Base-by-base conservation (phyloP, 92 coral and sea anemone species). In the Ricordea florida region DNA sequence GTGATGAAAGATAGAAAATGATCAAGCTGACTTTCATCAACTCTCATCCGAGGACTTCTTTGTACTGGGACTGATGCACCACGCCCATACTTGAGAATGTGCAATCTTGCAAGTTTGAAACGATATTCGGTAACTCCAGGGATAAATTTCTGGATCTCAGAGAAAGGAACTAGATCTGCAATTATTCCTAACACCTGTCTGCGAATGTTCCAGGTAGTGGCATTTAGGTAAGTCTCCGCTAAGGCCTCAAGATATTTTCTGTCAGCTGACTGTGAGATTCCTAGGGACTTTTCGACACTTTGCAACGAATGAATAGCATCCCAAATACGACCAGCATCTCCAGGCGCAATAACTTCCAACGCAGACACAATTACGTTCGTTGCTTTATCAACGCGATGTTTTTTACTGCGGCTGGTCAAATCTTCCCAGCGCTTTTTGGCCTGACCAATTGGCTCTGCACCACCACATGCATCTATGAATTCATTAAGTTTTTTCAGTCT, bases 191-290 rank as follows among this genome's bases (percentile, higher is more conserved):
- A 78, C 25, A 80, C 64, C 56, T 80, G 87, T 25, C 91, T 46
- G 56, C 87, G 68, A 22, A 87, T 85, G 74, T 73, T 49, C 87
- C 81, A 82, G n/a, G 67, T 65, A 9, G 66, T 50, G 17, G 87
- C 87, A 49, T 73, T 69, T 51, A 62, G 76, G 73, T 81, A 72
- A 17, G 82, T 72, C 55, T 81, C 87, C n/a, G 87, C 87, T 26
- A 82, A 28, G 15, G 82, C 87, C 62, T 82, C 76, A n/a, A 82
- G 77, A 13, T 82, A 82, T 57, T 74, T 74, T 58, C 58, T 57
- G 20, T 59, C 69, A 28, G 38, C 18, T n/a, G n/a, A n/a, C n/a
- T n/a, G n/a, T n/a, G n/a, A n/a, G n/a, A 59, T 73, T 73, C 55
- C 60, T 13, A 73, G 80, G 63, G 80, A 72, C 32, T 20, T 45